Conservation (phyloP, 2,888 invertebrate genomes). For the Xestoiulus laeticollis region DNA sequence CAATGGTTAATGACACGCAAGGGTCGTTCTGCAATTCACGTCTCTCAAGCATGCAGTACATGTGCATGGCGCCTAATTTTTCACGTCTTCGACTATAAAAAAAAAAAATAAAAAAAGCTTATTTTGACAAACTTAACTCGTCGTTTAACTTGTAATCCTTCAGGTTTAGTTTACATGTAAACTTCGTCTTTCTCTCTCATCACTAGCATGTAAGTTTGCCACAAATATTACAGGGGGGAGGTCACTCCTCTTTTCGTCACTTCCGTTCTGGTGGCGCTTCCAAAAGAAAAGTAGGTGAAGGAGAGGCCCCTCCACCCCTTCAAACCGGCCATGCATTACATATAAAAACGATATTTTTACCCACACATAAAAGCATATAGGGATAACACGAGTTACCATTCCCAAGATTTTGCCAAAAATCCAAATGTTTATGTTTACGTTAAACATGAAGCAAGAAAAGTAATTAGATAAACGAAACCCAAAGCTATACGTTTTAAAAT, state of each 20-base stretch:
- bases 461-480: slow-evolving; percentile 24
- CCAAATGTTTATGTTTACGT: neutral
- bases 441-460: neutral
- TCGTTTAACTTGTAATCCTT: slow-evolving; percentile 24
- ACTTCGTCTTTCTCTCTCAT: neutral
- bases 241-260: neutral
- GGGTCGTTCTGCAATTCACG: neutral
- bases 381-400: neutral
- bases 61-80: neutral
- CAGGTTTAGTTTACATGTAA: slow-evolving; percentile 6
- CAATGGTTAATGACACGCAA: neutral
- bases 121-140: slow-evolving; percentile 37
- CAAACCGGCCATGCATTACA: slow-evolving; percentile 13
- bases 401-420: neutral
- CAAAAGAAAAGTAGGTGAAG: neutral
- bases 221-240: neutral
- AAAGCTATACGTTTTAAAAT: neutral
- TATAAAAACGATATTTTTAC: slow-evolving; percentile 20
- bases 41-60: neutral
- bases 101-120: neutral
- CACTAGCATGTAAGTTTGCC: neutral
- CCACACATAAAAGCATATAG: neutral
- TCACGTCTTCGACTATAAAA: neutral
- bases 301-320: neutral
- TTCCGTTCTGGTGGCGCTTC: neutral